Conservation (phyloP, 2,113 vertebrate species). For the Gobius niger region DNA sequence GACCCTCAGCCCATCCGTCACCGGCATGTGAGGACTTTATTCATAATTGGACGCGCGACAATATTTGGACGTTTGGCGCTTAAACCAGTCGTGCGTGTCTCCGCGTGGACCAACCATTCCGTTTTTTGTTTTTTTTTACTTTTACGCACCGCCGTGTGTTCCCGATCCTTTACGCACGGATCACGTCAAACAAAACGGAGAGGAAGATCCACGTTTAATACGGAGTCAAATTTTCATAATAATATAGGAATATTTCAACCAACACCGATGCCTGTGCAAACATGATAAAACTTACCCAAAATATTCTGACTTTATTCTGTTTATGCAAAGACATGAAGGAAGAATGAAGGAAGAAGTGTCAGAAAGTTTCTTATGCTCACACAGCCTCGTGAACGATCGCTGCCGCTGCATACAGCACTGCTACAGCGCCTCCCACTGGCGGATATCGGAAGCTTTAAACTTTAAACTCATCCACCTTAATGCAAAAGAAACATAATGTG, state of each 20-base stretch:
- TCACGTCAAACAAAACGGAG: background rate
- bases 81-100: constrained; percentile 23
- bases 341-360: constrained; percentile 18
- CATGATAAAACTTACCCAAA: background rate
- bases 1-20: constrained; percentile 83
- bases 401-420: constrained; percentile 81
- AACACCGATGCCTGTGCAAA: background rate
- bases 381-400: constrained; percentile 24
- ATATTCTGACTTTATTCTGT: constrained; percentile 1
- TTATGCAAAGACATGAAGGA: background rate
- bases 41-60: constrained; percentile 51
- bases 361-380: constrained; percentile 65
- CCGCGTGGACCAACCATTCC: constrained; percentile 17
- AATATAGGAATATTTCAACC: too few species aligned
- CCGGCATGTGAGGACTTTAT: constrained; percentile 45
- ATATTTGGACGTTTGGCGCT: constrained; percentile 34
- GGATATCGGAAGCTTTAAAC: constrained; percentile 25
- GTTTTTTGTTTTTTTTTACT: background rate
- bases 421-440: constrained; percentile 92
- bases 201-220: background rate
- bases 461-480: constrained; percentile 7
- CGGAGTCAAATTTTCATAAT: background rate
- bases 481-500: background rate
- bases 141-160: constrained; percentile 3
- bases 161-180: background rate